Percentiles rank a stretch among this genome's conserved stretches.
These are phyloP conservation scores for Falco columbarius DNA, from an alignment of 2,797 vertebrate species.

Conservation along the genomic window DNA sequence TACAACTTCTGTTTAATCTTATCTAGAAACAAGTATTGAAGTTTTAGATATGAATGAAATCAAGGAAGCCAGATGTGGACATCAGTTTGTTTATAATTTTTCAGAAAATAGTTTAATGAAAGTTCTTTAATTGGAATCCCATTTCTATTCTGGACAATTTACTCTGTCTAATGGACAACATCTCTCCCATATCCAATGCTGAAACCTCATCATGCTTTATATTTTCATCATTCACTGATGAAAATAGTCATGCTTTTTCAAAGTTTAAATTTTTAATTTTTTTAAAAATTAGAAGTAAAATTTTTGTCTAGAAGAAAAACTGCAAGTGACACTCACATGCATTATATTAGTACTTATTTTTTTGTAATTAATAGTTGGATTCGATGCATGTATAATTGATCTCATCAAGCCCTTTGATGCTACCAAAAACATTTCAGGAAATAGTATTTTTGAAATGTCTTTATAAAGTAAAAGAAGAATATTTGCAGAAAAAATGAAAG, in stretches of 20 bases:
- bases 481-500: background rate
- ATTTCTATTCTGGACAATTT: background rate
- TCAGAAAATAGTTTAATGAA: background rate
- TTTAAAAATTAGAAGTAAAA: background rate
- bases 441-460: background rate
- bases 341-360: background rate
- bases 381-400: background rate
- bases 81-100: background rate
- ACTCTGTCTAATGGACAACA: background rate
- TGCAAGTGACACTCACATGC: background rate
- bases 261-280: background rate
- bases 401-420: background rate
- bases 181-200: background rate
- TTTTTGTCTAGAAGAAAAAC: background rate
- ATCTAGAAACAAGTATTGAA: slow-evolving; percentile 11
- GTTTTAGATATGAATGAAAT: slow-evolving; percentile 39
- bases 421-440: background rate
- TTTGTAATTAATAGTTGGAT: background rate
- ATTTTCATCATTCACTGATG: background rate
- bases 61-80: background rate
- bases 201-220: background rate
- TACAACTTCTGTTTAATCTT: slow-evolving; percentile 8
- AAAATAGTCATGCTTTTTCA: background rate
- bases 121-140: background rate
- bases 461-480: background rate